Conservation (phyloP, 2,888 invertebrate species). For the Uloborus plumipes region DNA sequence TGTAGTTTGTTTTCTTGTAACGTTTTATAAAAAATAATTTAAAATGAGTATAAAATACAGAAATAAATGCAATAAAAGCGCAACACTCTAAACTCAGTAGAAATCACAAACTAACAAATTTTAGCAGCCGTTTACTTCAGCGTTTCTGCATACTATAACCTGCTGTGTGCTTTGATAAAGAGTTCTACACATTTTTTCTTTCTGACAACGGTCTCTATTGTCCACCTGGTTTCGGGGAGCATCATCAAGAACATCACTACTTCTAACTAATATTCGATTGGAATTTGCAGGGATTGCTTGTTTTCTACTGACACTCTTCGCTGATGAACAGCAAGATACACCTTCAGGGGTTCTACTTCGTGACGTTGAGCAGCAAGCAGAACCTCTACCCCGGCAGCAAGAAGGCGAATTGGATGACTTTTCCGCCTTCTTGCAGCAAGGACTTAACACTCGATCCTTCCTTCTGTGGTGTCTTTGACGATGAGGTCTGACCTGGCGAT, state of each 20-base stretch:
- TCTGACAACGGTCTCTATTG: conserved; percentile 34
- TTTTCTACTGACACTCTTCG: background rate
- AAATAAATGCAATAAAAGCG: too few relatives aligned
- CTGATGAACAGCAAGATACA: conserved; percentile 18
- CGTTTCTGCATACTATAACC: conserved; percentile 51
- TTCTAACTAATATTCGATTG: background rate
- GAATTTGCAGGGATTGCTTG: background rate
- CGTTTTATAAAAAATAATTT: too few relatives aligned
- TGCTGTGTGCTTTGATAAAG: conserved; percentile 53
- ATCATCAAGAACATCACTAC: background rate
- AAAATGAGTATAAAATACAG: too few relatives aligned
- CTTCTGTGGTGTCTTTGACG: conserved; percentile 45
- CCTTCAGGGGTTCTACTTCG: background rate
- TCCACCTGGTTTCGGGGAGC: background rate
- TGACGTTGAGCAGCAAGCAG: conserved; percentile 12
- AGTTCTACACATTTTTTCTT: conserved; percentile 57
- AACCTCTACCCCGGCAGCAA: conserved; percentile 23
- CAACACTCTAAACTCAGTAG: too few relatives aligned
- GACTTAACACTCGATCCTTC: conserved; percentile 8
- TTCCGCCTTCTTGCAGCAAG: conserved; percentile 10
- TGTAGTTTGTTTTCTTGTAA: too few relatives aligned
- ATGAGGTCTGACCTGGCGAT: conserved; percentile 18
- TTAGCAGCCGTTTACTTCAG: conserved; percentile 40
- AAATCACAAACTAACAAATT: background rate
- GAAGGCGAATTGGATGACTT: background rate